Evolutionary conservation across 2,888 invertebrate genomes (phyloP).

Genomic region (Hirtodrosophila cameraria): DNA sequence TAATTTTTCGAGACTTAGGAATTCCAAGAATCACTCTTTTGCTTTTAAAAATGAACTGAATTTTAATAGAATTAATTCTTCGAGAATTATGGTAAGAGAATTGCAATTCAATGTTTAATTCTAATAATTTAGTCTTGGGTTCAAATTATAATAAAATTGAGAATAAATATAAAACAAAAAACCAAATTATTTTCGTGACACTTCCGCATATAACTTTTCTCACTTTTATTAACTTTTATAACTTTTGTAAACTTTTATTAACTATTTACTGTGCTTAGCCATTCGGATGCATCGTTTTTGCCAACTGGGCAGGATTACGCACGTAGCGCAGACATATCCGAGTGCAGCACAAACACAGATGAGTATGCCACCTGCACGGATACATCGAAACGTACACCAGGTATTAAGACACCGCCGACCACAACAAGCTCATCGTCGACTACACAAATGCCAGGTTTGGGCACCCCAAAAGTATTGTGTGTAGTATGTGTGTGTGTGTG

Average conservation of each 20-base stretch:
- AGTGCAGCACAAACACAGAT: slow-evolving; percentile 92
- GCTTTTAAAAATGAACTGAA: too few relatives aligned
- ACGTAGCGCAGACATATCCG: slow-evolving; percentile 91
- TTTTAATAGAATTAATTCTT: too few relatives aligned
- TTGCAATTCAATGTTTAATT: too few relatives aligned
- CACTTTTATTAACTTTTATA: too few relatives aligned
- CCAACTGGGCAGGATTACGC: slow-evolving; percentile 50
- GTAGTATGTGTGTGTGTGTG: slow-evolving; percentile 30
- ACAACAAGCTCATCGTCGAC: slow-evolving; percentile 84
- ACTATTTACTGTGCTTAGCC: slow-evolving; percentile 30
- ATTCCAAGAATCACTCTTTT: too few relatives aligned
- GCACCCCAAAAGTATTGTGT: slow-evolving; percentile 49
- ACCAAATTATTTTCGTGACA: too few relatives aligned
- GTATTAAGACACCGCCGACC: slow-evolving; percentile 85
- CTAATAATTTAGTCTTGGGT: too few relatives aligned
- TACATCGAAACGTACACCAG: slow-evolving; percentile 87
- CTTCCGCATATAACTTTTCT: too few relatives aligned
- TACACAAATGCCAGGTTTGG: slow-evolving; percentile 85
- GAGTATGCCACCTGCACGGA: slow-evolving; percentile 95
- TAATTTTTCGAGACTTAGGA: too few relatives aligned
- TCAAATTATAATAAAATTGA: too few relatives aligned
- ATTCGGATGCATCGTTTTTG: slow-evolving; percentile 65
- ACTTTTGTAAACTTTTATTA: not conserved
- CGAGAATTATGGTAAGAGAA: too few relatives aligned
- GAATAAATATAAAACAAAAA: too few relatives aligned